A percentile compares a stretch with the other conserved stretches of the same genome.
phyloP scores from a whole-genome alignment of 2,888 invertebrate species.

The Chalcosyrphus nemorum region DNA sequence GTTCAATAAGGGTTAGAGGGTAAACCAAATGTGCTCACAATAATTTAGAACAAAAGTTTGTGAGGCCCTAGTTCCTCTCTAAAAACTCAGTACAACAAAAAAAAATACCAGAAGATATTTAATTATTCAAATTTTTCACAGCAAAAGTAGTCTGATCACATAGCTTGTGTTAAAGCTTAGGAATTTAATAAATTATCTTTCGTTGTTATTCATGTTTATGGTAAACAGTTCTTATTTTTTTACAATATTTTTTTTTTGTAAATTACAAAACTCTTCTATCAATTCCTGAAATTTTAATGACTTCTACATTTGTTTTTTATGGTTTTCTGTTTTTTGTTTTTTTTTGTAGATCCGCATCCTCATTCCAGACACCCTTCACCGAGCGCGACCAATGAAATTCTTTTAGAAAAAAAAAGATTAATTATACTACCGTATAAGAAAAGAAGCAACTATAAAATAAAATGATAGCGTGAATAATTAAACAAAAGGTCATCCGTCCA shows the following conservation, averaged over 20 bases:
- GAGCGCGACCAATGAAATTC: constrained; percentile 18
- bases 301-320: constrained; percentile 17
- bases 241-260: not conserved
- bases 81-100: not conserved
- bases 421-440: constrained; percentile 44
- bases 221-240: not conserved
- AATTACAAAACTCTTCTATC: not conserved
- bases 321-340: not conserved
- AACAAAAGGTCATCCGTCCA: constrained; percentile 64
- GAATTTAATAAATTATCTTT: not conserved
- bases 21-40: not conserved
- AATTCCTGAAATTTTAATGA: constrained; percentile 18
- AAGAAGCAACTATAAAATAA: constrained; percentile 32
- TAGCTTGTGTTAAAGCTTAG: not conserved
- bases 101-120: not conserved
- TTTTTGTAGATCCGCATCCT: constrained; percentile 45
- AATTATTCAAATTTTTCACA: not conserved
- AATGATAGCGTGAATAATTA: constrained; percentile 66
- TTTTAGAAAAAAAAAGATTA: constrained; percentile 39
- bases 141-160: not conserved
- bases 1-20: not conserved
- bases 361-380: constrained; percentile 42
- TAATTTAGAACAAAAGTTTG: not conserved
- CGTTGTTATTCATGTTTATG: not conserved
- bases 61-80: too few relatives aligned